phyloP scores from a whole-genome alignment of 2,888 invertebrate genomes.

The Xestoiulus laeticollis region DNA sequence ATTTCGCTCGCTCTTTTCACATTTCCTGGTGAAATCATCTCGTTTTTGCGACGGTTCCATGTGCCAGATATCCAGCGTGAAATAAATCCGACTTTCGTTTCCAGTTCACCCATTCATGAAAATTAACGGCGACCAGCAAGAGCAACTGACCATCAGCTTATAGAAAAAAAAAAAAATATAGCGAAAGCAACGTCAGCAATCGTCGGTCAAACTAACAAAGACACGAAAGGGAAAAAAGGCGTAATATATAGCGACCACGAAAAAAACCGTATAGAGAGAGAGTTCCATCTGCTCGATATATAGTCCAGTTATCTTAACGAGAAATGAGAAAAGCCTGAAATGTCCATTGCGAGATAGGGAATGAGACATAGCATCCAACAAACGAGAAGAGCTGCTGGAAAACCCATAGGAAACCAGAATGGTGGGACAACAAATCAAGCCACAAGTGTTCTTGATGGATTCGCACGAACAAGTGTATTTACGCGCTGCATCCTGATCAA shows the following conservation, averaged over 20 bases:
- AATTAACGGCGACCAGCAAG: constrained; percentile 16
- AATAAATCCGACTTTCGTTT: constrained; percentile 47
- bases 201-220: constrained; percentile 38
- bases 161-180: not conserved
- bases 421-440: constrained; percentile 44
- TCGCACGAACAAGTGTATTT: constrained; percentile 15
- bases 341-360: constrained; percentile 2
- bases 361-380: constrained; percentile 44
- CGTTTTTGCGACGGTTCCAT: too few relatives aligned
- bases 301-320: constrained; percentile 17
- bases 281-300: constrained; percentile 19
- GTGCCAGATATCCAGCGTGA: not conserved
- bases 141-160: not conserved
- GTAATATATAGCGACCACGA: not conserved
- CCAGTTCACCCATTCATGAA: constrained; percentile 42
- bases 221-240: not conserved
- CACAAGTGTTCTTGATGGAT: constrained; percentile 42
- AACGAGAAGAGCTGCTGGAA: not conserved
- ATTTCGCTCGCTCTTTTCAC: not conserved
- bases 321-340: constrained; percentile 43
- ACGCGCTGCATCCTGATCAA: not conserved
- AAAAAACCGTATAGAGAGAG: not conserved
- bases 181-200: not conserved
- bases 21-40: not conserved
- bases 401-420: not conserved